Conservation (phyloP, 2,797 vertebrate genomes). For the Phrynocephalus vlangalii region DNA sequence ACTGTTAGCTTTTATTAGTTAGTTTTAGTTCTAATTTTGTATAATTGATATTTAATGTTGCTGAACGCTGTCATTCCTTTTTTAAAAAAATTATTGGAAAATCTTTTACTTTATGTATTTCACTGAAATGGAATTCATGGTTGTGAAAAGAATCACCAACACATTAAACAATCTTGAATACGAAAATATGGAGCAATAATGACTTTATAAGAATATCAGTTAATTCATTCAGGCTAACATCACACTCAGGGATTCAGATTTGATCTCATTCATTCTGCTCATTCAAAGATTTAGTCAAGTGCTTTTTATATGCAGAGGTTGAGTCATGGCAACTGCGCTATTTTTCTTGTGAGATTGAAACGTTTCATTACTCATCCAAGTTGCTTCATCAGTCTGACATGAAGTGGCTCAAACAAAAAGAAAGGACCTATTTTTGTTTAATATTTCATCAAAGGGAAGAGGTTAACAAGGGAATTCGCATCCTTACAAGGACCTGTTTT, state of each 20-base stretch:
- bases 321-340: too few species aligned
- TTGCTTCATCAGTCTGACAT: too few species aligned
- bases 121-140: not conserved
- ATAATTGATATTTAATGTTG: not conserved
- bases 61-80: not conserved
- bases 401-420: slow-evolving; percentile 71
- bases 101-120: not conserved
- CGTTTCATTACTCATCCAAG: too few species aligned
- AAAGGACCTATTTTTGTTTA: slow-evolving; percentile 76
- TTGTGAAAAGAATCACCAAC: not conserved
- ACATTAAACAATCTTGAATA: not conserved
- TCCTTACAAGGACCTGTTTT: slow-evolving; percentile 70
- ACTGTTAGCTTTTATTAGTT: not conserved
- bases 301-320: too few species aligned
- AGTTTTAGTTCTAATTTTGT: not conserved
- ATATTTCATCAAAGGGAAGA: slow-evolving; percentile 77
- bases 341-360: too few species aligned
- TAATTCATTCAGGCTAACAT: not conserved
- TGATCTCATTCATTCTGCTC: too few species aligned
- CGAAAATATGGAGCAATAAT: not conserved
- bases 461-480: slow-evolving; percentile 68
- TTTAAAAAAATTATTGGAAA: not conserved
- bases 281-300: too few species aligned
- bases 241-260: too few species aligned
- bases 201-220: not conserved